These are phyloP conservation scores for Zaprionus obscuricornis DNA, from an alignment of 2,888 invertebrate species.

Conservation along the genomic window DNA sequence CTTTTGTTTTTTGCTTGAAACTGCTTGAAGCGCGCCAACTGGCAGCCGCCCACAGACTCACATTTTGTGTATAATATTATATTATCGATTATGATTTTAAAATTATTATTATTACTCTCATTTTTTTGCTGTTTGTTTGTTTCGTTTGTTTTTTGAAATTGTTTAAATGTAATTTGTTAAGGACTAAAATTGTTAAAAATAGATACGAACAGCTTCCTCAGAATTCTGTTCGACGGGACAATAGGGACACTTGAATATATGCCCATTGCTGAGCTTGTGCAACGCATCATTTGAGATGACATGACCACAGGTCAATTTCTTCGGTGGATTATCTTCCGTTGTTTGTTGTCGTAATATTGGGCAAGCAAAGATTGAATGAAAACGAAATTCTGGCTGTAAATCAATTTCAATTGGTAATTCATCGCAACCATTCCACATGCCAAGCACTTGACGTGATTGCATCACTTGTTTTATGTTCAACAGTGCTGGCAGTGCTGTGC, in stretches of 20 bases:
- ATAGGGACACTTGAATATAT: conserved; percentile 99
- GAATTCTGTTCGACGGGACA: conserved; percentile 98
- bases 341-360: conserved; percentile 98
- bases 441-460: conserved; percentile 94
- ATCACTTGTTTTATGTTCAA: conserved; percentile 96
- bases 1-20: too few relatives aligned
- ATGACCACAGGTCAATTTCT: conserved; percentile 98
- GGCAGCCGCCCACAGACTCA: conserved; percentile 42
- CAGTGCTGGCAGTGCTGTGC: conserved; percentile 96
- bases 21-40: conserved; percentile 2
- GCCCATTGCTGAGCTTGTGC: conserved; percentile 95
- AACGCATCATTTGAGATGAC: conserved; percentile 99
- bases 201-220: conserved; percentile 95
- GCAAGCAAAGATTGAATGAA: conserved; percentile 99
- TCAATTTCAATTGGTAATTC: conserved; percentile 99
- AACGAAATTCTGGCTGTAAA: conserved; percentile 94
- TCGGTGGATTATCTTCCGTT: conserved; percentile 97
- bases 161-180: conserved; percentile 15
- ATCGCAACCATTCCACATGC: conserved; percentile 97
- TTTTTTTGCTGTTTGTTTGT: too few relatives aligned
- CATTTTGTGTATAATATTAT: conserved; percentile 19
- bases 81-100: conserved; percentile 10
- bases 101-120: conserved; percentile 1
- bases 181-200: conserved; percentile 88
- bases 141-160: background rate